phyloP scores from a whole-genome alignment of 2,113 vertebrate species.

The Osmerus mordax region DNA sequence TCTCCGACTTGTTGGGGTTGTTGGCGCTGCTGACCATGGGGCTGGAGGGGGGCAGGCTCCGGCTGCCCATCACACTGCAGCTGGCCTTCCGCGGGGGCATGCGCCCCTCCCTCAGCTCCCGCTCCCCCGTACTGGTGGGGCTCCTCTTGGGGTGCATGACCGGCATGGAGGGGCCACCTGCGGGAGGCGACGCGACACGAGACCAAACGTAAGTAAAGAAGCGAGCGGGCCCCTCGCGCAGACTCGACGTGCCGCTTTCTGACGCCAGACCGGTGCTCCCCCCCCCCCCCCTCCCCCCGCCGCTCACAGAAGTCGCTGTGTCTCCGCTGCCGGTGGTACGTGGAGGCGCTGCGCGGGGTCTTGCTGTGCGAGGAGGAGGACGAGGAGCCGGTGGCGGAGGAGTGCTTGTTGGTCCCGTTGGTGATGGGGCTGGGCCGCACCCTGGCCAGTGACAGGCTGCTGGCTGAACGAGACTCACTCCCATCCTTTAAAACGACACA shows the following conservation, averaged over 20 bases:
- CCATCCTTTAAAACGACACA: slow-evolving; percentile 67
- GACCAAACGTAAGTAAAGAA: slow-evolving; percentile 18
- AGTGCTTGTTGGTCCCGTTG: slow-evolving; percentile 82
- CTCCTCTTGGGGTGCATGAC: slow-evolving; percentile 88
- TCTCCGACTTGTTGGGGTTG: slow-evolving; percentile 94
- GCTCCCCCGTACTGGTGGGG: slow-evolving; percentile 83
- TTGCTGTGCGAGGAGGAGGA: slow-evolving; percentile 82
- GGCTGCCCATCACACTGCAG: slow-evolving; percentile 79
- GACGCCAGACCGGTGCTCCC: too few species aligned
- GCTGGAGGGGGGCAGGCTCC: slow-evolving; percentile 86
- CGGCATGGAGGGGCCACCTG: slow-evolving; percentile 85
- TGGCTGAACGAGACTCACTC: slow-evolving; percentile 75
- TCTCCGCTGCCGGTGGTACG: slow-evolving; percentile 89
- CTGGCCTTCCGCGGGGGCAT: slow-evolving; percentile 84
- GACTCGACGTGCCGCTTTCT: too few species aligned
- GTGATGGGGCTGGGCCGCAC: slow-evolving; percentile 84
- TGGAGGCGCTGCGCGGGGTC: slow-evolving; percentile 81
- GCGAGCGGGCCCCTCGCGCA: too few species aligned
- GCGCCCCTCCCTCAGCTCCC: slow-evolving; percentile 84
- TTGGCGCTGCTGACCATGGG: slow-evolving; percentile 95
- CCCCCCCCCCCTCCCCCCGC: background rate
- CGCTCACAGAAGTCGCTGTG: slow-evolving; percentile 93
- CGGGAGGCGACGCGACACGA: slow-evolving; percentile 46
- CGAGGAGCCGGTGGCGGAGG: slow-evolving; percentile 69
- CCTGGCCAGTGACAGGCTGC: slow-evolving; percentile 84